Base-by-base conservation (phyloP, 2,888 invertebrate genomes). In the Heliconius sara region DNA sequence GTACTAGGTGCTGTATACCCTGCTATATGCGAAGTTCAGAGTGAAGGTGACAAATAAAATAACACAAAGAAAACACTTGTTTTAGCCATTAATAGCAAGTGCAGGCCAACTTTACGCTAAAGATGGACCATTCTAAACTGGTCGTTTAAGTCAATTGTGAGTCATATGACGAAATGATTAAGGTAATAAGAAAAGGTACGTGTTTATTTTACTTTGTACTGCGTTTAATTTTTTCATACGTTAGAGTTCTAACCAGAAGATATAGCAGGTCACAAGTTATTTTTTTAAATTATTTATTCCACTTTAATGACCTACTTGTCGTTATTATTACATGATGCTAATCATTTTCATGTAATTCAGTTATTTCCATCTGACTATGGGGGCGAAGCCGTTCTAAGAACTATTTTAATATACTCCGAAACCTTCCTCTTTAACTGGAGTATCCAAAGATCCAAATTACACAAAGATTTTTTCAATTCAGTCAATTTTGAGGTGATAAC, bases 41-140 rank as follows among this genome's bases (percentile, higher is more conserved):
- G 60, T 60, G n/a, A 60, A n/a, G 60, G n/a, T 60, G 1, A n/a
- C 10, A n/a, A 60, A 22, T 9, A 10, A n/a, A 60, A n/a, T 60
- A 60, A 60, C 9, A 60, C 60, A 60, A 60, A 60, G 60, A 60
- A 27, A 65, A 65, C 12, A 22, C 27, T 63, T 74, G 7, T 52
- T 22, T 74, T n/a, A 12, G 60, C 12, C 22, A 9, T 52, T 52
- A 3, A 9, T 22, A 52, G 7, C 52, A 52, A 52, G 22, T 52
- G 52, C 52, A 22, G 52, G 22, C 22, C 52, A 19, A 52, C 52
- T 52, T 52, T 52, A 34, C 39, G 30, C 22, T 43, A 39, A 65
- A 47, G 76, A 82, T 73, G 78, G 83, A 25, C 80, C 83, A 72
- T 22, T 77, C 25, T 81, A 83, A 71, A 71, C 65, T 83, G 83